Evolutionary conservation across 2,797 vertebrate genomes (phyloP), one percentile per base, ranked within the genome.

Genomic region (Acipenser transmontanus): DNA sequence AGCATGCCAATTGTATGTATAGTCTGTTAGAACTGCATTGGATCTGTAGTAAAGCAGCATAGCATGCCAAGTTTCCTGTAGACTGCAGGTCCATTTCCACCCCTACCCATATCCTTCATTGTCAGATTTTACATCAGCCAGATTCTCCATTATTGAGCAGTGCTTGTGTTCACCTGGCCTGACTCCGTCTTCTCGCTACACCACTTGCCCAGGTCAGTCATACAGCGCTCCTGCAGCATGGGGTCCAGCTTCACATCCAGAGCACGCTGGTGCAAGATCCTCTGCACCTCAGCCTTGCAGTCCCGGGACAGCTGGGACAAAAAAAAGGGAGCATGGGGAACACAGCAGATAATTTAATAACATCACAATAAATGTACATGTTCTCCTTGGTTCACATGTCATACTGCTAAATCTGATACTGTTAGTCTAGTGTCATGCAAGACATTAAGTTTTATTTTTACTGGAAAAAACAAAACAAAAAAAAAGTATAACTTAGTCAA

Each of bases 231-330:
- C 84, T 99, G 97, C 20, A 99, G 89, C 34, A 90, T 86, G 0
- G 97, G 97, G 68, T 99, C 96, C 83, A 99, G 82, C 72, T 96
- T 98, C 76, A 99, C 95, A 7, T 98, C 96, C 87, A 99, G 87
- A 50, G 97, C 97, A 54, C 97, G 93, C 78, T 98, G 96, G 72
- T 98, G 97, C 50, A 99, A 92, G 68, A 98, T 98, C 68, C 97
- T 86, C 70, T 97, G 95, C 0, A 99, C 96, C 78, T 99, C 97
- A 7, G 95, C 92, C 70, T 96, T 91, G 80, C 97, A 98, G 80
- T 99, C 95, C 9, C 96, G 86, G 0, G 97, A 99, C 7, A 99
- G 84, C 97, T 98, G 64, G 11, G 48, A 67, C 2, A 50, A 49
- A 69, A 65, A n/a, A 47, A 48, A 59, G 4, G 47, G 48, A 48